Conservation (phyloP, 2,888 invertebrate genomes). For the Lasioglossum oenotherae region DNA sequence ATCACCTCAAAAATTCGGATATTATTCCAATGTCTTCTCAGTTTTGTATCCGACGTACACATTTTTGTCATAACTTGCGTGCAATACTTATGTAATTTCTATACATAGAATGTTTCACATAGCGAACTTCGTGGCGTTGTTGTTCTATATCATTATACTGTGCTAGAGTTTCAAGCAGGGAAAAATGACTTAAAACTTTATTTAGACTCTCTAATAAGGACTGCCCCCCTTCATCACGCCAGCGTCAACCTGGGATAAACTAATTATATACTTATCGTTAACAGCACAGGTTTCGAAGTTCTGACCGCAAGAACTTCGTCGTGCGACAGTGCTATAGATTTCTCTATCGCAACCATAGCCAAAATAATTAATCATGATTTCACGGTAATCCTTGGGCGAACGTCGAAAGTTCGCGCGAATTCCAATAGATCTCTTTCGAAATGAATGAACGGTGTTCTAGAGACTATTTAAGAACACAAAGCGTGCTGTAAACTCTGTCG, state of each 20-base stretch:
- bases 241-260: slow-evolving; percentile 20
- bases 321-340: neutral
- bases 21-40: too few relatives aligned
- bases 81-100: neutral
- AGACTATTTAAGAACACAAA: too few relatives aligned
- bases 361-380: slow-evolving; percentile 49
- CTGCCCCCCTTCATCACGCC: neutral
- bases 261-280: slow-evolving; percentile 57
- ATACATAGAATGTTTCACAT: neutral
- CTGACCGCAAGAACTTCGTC: slow-evolving; percentile 39
- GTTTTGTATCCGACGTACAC: too few relatives aligned
- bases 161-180: neutral
- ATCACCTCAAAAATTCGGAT: too few relatives aligned
- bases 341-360: slow-evolving; percentile 17
- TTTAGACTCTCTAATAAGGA: neutral
- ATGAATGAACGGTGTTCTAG: too few relatives aligned
- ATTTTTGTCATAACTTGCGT: too few relatives aligned
- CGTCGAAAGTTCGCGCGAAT: slow-evolving; percentile 35
- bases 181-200: slow-evolving; percentile 21
- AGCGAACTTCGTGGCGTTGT: neutral
- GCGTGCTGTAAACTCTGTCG: too few relatives aligned
- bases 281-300: slow-evolving; percentile 39
- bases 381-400: slow-evolving; percentile 35
- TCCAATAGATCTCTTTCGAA: neutral
- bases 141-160: neutral